Evolutionary conservation across 1,140 invertebrate genomes (phyloP), one percentile per base, ranked within the genome.

Genomic region (Nylanderia fulva): DNA sequence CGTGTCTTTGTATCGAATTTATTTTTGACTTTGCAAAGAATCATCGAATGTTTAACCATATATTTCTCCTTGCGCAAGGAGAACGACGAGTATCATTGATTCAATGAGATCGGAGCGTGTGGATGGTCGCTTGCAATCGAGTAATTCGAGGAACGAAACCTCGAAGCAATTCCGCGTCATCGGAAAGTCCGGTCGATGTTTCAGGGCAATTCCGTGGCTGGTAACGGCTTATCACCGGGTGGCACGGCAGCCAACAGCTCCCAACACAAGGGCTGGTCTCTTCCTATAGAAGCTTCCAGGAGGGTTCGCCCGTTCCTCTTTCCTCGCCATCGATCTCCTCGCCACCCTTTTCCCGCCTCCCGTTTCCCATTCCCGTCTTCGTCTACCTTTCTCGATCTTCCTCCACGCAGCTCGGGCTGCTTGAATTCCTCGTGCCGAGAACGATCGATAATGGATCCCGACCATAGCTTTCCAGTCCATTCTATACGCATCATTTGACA

Each of bases 401-500:
- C 86, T 63, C 54, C 52, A 11, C 29, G 58, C 54, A 33, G 21
- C 84, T 9, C 48, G 29, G 69, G 60, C 54, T 85, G 87, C 84
- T 89, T 71, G 87, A 89, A 91, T 90, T 86, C 88, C 80, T 82
- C 29, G 69, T 48, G 84, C 64, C 36, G 45, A 72, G 79, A 48
- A 85, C 80, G 91, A 91, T 93, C 92, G 90, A 93, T 93, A 93
- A 93, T 93, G 90, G 92, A 93, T 93, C 92, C 92, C 85, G 87
- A 82, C 86, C 86, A 72, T 82, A 89, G 90, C 92, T 93, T 91
- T 93, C 89, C 89, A 93, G 91, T 92, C 91, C 89, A 93, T 93
- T 93, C 91, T 91, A 91, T 91, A 92, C 91, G 92, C 92, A 93
- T 93, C 92, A 92, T 93, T 93, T 93, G 92, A 93, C 92, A 93